These are phyloP conservation scores for Trematocara unimaculatum DNA, from an alignment of 2,113 vertebrate genomes.

Conservation along the genomic window DNA sequence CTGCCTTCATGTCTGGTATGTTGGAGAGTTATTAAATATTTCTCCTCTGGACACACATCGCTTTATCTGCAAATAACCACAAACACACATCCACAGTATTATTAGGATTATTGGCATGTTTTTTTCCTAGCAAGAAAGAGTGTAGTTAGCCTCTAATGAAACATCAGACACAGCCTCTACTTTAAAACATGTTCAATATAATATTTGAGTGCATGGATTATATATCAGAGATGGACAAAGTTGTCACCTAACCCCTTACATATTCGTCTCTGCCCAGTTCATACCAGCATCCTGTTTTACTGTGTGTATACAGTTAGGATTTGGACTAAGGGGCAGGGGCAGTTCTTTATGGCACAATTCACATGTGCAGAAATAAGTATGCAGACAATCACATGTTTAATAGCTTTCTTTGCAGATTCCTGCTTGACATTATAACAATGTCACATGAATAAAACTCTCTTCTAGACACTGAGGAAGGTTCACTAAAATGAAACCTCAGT, in stretches of 20 bases:
- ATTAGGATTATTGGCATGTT: not conserved
- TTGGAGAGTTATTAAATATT: not conserved
- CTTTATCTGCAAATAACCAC: not conserved
- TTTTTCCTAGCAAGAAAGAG: not conserved
- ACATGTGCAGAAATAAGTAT: not conserved
- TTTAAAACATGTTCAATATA: not conserved
- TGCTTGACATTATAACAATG: not conserved
- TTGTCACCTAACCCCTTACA: not conserved
- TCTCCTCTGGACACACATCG: not conserved
- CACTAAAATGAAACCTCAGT: not conserved
- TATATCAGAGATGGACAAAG: not conserved
- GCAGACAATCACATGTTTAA: not conserved
- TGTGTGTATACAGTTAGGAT: not conserved
- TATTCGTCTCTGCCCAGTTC: not conserved
- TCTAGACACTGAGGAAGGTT: not conserved
- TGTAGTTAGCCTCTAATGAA: not conserved
- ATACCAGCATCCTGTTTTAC: not conserved
- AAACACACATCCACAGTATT: not conserved
- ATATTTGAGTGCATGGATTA: not conserved
- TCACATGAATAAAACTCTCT: not conserved
- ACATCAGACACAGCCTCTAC: not conserved
- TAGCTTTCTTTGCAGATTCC: not conserved
- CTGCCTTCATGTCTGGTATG: conserved; percentile 78
- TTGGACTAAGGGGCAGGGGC: not conserved
- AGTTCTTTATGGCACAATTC: not conserved